Evolutionary conservation across 2,113 vertebrate genomes (phyloP).

Genomic region (Anseranas semipalmata): DNA sequence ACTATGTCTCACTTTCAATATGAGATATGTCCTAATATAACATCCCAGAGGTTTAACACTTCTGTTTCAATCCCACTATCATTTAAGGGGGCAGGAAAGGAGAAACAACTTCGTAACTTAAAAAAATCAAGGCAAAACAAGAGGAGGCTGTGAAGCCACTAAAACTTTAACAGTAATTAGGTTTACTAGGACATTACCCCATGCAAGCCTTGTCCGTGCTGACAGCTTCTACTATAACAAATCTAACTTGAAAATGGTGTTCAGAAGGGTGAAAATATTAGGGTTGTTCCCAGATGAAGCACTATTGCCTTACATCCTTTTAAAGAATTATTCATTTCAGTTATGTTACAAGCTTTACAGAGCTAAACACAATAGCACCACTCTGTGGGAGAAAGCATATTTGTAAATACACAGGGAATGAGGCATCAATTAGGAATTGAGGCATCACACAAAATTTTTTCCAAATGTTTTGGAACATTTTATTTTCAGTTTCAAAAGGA

Average conservation of each 20-base stretch:
- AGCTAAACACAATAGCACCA: slow-evolving; percentile 61
- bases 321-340: not conserved
- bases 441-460: not conserved
- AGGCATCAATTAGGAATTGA: not conserved
- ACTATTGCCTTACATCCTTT: not conserved
- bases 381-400: not conserved
- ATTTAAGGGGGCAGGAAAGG: not conserved
- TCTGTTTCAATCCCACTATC: not conserved
- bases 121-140: not conserved
- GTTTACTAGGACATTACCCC: not conserved
- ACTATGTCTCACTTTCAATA: not conserved
- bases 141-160: not conserved
- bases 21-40: not conserved
- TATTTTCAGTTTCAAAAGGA: not conserved
- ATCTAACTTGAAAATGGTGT: not conserved
- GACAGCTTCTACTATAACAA: not conserved
- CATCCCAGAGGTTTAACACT: not conserved
- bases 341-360: not conserved
- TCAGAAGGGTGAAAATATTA: not conserved
- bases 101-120: not conserved
- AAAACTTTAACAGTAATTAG: not conserved
- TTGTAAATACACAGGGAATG: not conserved
- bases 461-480: not conserved
- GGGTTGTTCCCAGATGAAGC: not conserved
- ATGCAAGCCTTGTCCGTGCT: not conserved